These are phyloP conservation scores for Rhyacophila brunnea DNA, from an alignment of 1,140 invertebrate species.

Conservation along the genomic window DNA sequence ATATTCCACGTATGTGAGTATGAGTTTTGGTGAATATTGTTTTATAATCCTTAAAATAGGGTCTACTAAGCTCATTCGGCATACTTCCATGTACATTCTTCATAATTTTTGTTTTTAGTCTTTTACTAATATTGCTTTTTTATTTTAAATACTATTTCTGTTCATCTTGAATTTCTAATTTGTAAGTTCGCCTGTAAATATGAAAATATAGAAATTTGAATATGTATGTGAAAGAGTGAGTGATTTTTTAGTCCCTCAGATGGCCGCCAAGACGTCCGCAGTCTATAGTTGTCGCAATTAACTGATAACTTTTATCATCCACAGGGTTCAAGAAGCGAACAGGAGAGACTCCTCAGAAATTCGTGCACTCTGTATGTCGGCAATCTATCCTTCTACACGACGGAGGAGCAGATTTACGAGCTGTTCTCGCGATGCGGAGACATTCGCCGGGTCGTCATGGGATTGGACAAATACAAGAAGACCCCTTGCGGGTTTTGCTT, in stretches of 20 bases:
- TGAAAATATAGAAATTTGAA: not conserved
- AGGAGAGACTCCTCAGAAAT: constrained; percentile 76
- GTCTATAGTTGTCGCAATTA: not conserved
- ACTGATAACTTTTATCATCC: constrained; percentile 32
- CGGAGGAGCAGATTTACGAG: constrained; percentile 99
- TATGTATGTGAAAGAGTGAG: not conserved
- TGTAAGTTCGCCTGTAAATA: not conserved
- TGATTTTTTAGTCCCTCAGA: not conserved
- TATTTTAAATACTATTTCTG: not conserved
- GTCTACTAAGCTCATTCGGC: too few species aligned
- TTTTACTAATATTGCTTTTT: not conserved
- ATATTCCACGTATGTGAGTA: too few species aligned
- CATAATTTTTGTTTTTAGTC: too few species aligned
- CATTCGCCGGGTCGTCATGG: constrained; percentile 95
- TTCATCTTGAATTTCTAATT: not conserved
- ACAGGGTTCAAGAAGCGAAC: constrained; percentile 88
- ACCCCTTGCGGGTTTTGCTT: constrained; percentile 99
- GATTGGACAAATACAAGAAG: constrained; percentile 96
- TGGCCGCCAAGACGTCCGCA: not conserved
- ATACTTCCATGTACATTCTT: too few species aligned
- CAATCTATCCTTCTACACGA: constrained; percentile 98
- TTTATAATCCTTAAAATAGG: too few species aligned
- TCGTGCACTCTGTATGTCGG: constrained; percentile 93
- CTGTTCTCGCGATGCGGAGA: constrained; percentile 96
- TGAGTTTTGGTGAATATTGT: too few species aligned